Conservation (phyloP, 1,140 invertebrate genomes). For the Aleiodes sp. region DNA sequence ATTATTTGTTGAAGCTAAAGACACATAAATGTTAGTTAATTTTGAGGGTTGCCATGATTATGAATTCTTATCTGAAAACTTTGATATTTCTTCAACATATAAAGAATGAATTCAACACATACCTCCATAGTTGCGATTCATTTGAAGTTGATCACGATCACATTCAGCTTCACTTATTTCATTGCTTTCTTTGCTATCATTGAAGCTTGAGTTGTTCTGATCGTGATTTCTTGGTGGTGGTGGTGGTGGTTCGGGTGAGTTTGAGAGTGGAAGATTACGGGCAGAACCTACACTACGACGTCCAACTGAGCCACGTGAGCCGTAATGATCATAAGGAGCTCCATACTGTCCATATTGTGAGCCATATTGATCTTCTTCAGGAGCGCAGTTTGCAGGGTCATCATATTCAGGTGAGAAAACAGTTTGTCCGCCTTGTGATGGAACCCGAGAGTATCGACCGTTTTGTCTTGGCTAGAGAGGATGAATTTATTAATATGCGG, state of each 20-base stretch:
- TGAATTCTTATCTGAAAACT: not conserved
- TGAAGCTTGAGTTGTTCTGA: slow-evolving; percentile 79
- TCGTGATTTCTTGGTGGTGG: slow-evolving; percentile 81
- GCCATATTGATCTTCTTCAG: slow-evolving; percentile 89
- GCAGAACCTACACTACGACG: slow-evolving; percentile 76
- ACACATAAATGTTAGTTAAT: slow-evolving; percentile 12
- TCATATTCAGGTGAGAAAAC: slow-evolving; percentile 82
- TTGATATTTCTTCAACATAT: too few relatives aligned
- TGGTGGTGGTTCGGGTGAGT: slow-evolving; percentile 84
- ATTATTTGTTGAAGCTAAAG: not conserved
- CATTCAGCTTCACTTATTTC: slow-evolving; percentile 93
- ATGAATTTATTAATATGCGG: slow-evolving; percentile 3
- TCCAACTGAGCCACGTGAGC: slow-evolving; percentile 81
- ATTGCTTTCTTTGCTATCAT: slow-evolving; percentile 91
- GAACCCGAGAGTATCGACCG: slow-evolving; percentile 76
- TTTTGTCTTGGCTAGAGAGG: slow-evolving; percentile 74
- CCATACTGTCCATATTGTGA: slow-evolving; percentile 83
- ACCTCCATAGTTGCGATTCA: slow-evolving; percentile 80
- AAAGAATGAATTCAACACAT: too few relatives aligned
- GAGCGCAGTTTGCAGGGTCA: slow-evolving; percentile 89
- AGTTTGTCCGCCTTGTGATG: slow-evolving; percentile 63
- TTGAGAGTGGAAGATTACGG: slow-evolving; percentile 73
- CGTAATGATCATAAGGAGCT: slow-evolving; percentile 87
- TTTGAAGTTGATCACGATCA: slow-evolving; percentile 78
- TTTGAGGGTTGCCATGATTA: not conserved